These are phyloP conservation scores for Chromobotia macracanthus DNA, from an alignment of 2,797 vertebrate species.

Conservation along the genomic window DNA sequence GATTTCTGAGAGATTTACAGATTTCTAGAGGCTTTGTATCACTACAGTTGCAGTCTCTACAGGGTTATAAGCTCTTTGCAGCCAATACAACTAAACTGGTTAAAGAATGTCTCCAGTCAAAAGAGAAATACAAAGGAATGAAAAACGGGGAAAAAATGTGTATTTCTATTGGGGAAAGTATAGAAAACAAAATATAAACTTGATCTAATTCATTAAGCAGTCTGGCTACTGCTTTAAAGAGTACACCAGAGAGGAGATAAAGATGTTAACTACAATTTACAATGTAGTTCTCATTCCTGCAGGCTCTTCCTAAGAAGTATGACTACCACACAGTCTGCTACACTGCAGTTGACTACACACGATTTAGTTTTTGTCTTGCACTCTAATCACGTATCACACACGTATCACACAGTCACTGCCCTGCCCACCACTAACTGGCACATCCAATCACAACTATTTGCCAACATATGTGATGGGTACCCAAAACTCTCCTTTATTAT, in stretches of 20 bases:
- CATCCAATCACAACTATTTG: constrained; percentile 8
- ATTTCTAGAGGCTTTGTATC: background rate
- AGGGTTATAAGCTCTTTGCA: background rate
- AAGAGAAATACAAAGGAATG: background rate
- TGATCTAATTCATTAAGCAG: background rate
- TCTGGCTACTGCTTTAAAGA: background rate
- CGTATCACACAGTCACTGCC: constrained; percentile 17
- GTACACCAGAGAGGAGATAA: background rate
- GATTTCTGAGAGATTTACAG: background rate
- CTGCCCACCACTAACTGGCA: constrained; percentile 5
- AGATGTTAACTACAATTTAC: background rate
- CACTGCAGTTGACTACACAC: constrained; percentile 29
- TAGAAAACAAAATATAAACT: background rate
- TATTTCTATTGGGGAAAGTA: no score
- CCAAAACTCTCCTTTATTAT: no score
- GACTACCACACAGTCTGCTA: constrained; percentile 39
- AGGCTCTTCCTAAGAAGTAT: background rate
- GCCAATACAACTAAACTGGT: background rate
- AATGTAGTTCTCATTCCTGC: background rate
- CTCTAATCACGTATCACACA: background rate
- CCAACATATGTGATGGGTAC: no score
- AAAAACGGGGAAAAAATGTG: background rate
- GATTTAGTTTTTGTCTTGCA: constrained; percentile 1
- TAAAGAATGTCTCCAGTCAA: background rate
- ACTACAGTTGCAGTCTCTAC: background rate